Evolutionary conservation across 2,888 invertebrate species (phyloP), one percentile per base, ranked within the genome.

Genomic region (Melikaiella ostensackeni): DNA sequence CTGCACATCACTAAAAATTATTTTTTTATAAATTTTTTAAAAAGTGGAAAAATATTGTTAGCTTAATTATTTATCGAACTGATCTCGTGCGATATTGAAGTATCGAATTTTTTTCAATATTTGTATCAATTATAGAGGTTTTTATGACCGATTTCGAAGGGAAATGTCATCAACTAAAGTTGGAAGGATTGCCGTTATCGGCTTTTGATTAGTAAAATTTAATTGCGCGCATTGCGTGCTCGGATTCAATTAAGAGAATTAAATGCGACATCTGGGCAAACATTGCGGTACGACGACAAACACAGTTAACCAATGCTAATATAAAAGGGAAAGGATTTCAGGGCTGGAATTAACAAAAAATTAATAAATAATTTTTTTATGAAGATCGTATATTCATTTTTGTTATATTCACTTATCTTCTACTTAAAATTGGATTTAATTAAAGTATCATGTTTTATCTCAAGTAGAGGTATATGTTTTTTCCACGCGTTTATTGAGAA

Each of bases 181-280:
- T 66, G 30, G 50, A 66, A 66, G 46, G 66, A 50, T 66, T 46
- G 46, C 19, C 66, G 46, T 46, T 66, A 66, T 66, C 46, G 66
- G 66, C 19, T 66, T 66, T 66, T 66, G 66, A 66, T 66, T 66
- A 66, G 66, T 46, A 46, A 66, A 66, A 66, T 66, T 66, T 66
- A 66, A 66, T 66, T 66, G 66, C 46, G 27, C 46, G n/a, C 66
- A 27, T 30, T 66, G 66, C 66, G 46, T 50, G 46, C 66, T 66
- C 66, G 27, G 46, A 66, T 66, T 66, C 66, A 66, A 66, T 66
- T 66, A 66, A 66, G 66, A 66, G 46, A 46, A 66, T 66, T 66
- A 66, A 66, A 66, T 46, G 46, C 66, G 66, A 66, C 46, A 66
- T 66, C 66, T 66, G 66, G 42, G 66, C 66, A 66, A 50, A 66